Evolutionary conservation across 2,797 vertebrate genomes (phyloP).

Genomic region (Kryptopterus vitreolus): DNA sequence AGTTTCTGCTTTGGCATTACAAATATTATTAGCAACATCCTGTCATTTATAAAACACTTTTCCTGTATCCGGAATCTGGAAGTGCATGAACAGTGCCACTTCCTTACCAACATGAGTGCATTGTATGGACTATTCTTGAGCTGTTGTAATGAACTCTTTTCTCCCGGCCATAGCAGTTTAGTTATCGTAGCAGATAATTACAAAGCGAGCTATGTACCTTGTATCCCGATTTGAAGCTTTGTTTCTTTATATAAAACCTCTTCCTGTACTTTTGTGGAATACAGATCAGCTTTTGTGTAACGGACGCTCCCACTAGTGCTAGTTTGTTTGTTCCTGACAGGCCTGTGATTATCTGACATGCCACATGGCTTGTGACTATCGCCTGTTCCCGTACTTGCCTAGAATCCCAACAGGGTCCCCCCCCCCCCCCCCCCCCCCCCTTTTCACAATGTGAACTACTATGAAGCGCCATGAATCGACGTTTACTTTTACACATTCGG

Average conservation of each 20-base stretch:
- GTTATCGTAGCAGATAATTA: not conserved
- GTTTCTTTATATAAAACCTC: not conserved
- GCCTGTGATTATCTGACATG: not conserved
- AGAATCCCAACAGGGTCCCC: not conserved
- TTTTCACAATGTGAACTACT: not conserved
- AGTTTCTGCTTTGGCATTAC: not conserved
- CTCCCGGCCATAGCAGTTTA: not conserved
- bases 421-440: no score
- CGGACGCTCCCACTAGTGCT: not conserved
- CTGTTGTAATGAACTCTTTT: not conserved
- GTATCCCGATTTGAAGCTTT: not conserved
- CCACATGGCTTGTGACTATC: constrained; percentile 6
- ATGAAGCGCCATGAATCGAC: not conserved
- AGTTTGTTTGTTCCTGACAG: constrained; percentile 12
- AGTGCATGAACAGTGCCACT: not conserved
- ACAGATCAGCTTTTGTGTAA: not conserved
- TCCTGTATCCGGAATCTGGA: not conserved
- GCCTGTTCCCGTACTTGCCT: not conserved
- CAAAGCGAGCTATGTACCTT: not conserved
- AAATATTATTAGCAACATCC: not conserved
- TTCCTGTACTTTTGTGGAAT: not conserved
- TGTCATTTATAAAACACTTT: not conserved
- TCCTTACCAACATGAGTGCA: not conserved
- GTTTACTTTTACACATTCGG: not conserved
- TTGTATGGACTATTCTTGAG: not conserved